Percentiles rank a stretch among this genome's conserved stretches.
phyloP scores from a whole-genome alignment of 1,140 invertebrate genomes.

The Eriosoma lanigerum region DNA sequence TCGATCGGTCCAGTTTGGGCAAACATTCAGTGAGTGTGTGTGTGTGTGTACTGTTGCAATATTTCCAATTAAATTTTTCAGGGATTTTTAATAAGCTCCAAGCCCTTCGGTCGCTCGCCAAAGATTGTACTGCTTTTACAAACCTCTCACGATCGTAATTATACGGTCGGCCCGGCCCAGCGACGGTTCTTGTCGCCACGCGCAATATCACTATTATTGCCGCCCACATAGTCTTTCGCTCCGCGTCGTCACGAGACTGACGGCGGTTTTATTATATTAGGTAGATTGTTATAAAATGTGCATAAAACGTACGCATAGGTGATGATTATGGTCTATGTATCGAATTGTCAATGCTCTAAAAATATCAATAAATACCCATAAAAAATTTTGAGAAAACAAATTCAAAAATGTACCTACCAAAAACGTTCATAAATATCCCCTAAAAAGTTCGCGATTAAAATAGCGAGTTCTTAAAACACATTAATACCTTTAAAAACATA shows the following conservation, averaged over 20 bases:
- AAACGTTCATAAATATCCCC: too few species aligned
- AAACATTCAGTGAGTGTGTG: neutral
- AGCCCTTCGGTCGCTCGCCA: neutral
- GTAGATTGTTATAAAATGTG: too few species aligned
- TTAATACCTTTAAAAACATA: too few species aligned
- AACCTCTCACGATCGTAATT: slow-evolving; percentile 40
- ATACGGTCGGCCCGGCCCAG: neutral
- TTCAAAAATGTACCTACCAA: too few species aligned
- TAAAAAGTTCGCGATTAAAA: too few species aligned
- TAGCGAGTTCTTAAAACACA: too few species aligned
- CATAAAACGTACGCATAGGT: too few species aligned
- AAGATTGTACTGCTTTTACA: slow-evolving; percentile 21
- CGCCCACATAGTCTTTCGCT: neutral
- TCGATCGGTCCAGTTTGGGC: neutral
- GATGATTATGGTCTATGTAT: too few species aligned
- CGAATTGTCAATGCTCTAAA: too few species aligned
- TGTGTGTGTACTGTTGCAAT: slow-evolving; percentile 6
- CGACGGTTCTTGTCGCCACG: neutral
- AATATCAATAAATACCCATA: too few species aligned
- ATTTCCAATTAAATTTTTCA: slow-evolving; percentile 41
- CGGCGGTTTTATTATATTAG: too few species aligned
- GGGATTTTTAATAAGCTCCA: slow-evolving; percentile 38
- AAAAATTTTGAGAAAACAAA: too few species aligned
- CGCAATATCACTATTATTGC: neutral
- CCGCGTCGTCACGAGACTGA: neutral